These are phyloP conservation scores for Antitype chi DNA, from an alignment of 2,888 invertebrate species.

Conservation along the genomic window DNA sequence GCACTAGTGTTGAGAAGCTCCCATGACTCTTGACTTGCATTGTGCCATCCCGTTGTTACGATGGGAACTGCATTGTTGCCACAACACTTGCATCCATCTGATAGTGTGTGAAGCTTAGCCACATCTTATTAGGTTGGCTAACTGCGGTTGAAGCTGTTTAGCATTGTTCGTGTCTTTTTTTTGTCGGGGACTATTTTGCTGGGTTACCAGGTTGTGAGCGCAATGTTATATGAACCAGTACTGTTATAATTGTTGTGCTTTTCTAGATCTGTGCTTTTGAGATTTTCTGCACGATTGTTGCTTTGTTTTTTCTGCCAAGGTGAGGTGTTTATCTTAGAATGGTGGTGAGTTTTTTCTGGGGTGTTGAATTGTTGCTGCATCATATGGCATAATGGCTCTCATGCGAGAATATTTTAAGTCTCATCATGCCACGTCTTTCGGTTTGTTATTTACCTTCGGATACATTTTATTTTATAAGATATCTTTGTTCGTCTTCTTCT, in stretches of 20 bases:
- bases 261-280: conserved; percentile 18
- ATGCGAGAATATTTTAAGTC: background rate
- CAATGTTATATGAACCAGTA: conserved; percentile 17
- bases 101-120: conserved; percentile 65
- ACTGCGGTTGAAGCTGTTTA: conserved; percentile 43
- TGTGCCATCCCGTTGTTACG: conserved; percentile 59
- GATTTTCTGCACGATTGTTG: background rate
- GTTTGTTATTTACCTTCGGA: too few relatives aligned
- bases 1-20: conserved; percentile 56
- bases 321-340: background rate
- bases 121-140: conserved; percentile 61
- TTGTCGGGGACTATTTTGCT: conserved; percentile 15
- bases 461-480: too few relatives aligned
- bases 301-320: background rate
- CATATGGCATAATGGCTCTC: too few relatives aligned
- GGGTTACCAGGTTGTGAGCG: conserved; percentile 48
- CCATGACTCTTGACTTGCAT: conserved; percentile 60
- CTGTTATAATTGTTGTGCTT: conserved; percentile 12
- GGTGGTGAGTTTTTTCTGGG: background rate
- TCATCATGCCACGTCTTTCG: too few relatives aligned
- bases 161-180: conserved; percentile 44
- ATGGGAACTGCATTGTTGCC: conserved; percentile 61
- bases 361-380: background rate
- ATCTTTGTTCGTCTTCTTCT: too few relatives aligned
- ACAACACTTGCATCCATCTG: conserved; percentile 53